phyloP scores from a whole-genome alignment of 2,888 invertebrate species.

The Caenorhabditis sp. region DNA sequence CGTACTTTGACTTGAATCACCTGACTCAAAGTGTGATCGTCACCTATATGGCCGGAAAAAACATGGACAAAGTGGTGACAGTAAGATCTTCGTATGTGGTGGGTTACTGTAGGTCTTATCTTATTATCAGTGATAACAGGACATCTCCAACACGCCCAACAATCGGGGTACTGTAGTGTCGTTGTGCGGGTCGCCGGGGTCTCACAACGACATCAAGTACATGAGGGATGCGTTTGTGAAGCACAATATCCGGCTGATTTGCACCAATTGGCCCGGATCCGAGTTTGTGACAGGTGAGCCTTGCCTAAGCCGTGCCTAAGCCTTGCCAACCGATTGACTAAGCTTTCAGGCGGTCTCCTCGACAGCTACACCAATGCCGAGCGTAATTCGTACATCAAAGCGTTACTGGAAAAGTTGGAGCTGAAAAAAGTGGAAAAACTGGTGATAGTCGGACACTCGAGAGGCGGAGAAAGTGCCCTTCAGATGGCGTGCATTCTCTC shows the following conservation, averaged over 20 bases:
- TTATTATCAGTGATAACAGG: conserved; percentile 23
- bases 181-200: conserved; percentile 56
- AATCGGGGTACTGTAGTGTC: conserved; percentile 55
- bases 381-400: conserved; percentile 52
- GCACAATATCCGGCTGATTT: conserved; percentile 49
- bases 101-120: not conserved
- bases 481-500: conserved; percentile 49
- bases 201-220: conserved; percentile 63
- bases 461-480: conserved; percentile 61
- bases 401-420: conserved; percentile 53
- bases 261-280: conserved; percentile 57
- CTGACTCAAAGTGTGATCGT: conserved; percentile 39
- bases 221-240: conserved; percentile 54
- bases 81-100: conserved; percentile 42
- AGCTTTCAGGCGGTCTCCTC: conserved; percentile 28
- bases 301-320: too few relatives aligned
- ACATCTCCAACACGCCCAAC: conserved; percentile 27
- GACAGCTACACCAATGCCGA: conserved; percentile 53
- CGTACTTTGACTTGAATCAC: conserved; percentile 49
- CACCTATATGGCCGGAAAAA: conserved; percentile 41
- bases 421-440: conserved; percentile 47
- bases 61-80: conserved; percentile 26
- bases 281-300: conserved; percentile 55
- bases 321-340: too few relatives aligned
- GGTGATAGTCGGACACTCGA: conserved; percentile 56